Percentiles rank a stretch among this genome's conserved stretches.
These are phyloP conservation scores for Lymantria monacha DNA, from an alignment of 2,888 invertebrate species.

Conservation along the genomic window DNA sequence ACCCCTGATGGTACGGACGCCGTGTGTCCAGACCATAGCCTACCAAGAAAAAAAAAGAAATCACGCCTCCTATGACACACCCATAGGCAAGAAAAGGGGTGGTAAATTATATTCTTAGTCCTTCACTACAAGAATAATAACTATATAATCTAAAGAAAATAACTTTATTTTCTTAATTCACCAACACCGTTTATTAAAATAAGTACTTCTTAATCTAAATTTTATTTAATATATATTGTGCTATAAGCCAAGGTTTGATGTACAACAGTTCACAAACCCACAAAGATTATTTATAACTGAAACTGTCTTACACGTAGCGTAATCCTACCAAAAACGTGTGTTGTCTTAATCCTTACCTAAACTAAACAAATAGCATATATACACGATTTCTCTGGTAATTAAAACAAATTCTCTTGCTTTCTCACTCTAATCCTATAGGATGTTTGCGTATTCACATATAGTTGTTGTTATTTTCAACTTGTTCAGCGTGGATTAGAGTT, in stretches of 20 bases:
- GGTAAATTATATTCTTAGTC: too few relatives aligned
- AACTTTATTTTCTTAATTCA: too few relatives aligned
- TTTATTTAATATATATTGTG: not conserved
- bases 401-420: slow-evolving; percentile 47
- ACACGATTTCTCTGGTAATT: slow-evolving; percentile 40
- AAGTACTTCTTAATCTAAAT: too few relatives aligned
- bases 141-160: too few relatives aligned
- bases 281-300: slow-evolving; percentile 4
- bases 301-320: slow-evolving; percentile 6
- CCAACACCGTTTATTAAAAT: too few relatives aligned
- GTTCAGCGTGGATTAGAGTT: slow-evolving; percentile 59
- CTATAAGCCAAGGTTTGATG: not conserved
- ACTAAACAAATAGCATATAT: slow-evolving; percentile 25
- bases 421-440: slow-evolving; percentile 42
- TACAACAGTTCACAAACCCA: not conserved
- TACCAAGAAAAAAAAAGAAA: too few relatives aligned
- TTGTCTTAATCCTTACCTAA: slow-evolving; percentile 22
- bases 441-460: slow-evolving; percentile 56
- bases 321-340: slow-evolving; percentile 8
- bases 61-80: too few relatives aligned
- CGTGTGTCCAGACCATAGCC: too few relatives aligned
- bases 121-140: too few relatives aligned
- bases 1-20: too few relatives aligned
- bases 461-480: slow-evolving; percentile 64
- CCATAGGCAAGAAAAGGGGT: too few relatives aligned